These are phyloP conservation scores for Lepus americanus DNA, from an alignment of 2,113 vertebrate genomes.

Conservation along the genomic window DNA sequence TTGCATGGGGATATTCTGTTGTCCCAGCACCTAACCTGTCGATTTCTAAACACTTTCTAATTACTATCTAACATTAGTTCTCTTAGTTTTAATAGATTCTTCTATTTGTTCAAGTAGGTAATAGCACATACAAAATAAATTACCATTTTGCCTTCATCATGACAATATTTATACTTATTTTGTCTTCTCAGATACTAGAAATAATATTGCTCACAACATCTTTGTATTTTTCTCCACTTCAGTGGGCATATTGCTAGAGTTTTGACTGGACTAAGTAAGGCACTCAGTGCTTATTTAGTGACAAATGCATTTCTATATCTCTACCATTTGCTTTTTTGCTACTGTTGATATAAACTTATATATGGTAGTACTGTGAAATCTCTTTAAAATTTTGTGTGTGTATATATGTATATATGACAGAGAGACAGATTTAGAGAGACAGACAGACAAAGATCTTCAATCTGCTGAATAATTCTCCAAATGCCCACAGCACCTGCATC, in stretches of 20 bases:
- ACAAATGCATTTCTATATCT: neutral
- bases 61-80: neutral
- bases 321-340: neutral
- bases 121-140: conserved; percentile 11
- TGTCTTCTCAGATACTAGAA: neutral
- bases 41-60: neutral
- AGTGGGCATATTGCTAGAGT: neutral
- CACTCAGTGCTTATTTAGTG: neutral
- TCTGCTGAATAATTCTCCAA: too few species aligned
- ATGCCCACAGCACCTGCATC: too few species aligned
- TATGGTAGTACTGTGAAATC: neutral
- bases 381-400: neutral
- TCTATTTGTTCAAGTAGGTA: conserved; percentile 27
- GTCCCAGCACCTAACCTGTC: neutral
- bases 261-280: neutral
- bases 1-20: neutral
- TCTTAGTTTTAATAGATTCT: neutral
- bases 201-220: neutral
- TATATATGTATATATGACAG: too few species aligned
- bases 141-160: conserved; percentile 14
- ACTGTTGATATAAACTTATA: neutral
- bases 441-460: too few species aligned
- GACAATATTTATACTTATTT: conserved; percentile 39
- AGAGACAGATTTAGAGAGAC: too few species aligned
- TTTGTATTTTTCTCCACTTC: neutral